A percentile compares a stretch with the other conserved stretches of the same genome.
Evolutionary conservation across 2,113 vertebrate genomes (phyloP).

Genomic region (Plotosus lineatus): DNA sequence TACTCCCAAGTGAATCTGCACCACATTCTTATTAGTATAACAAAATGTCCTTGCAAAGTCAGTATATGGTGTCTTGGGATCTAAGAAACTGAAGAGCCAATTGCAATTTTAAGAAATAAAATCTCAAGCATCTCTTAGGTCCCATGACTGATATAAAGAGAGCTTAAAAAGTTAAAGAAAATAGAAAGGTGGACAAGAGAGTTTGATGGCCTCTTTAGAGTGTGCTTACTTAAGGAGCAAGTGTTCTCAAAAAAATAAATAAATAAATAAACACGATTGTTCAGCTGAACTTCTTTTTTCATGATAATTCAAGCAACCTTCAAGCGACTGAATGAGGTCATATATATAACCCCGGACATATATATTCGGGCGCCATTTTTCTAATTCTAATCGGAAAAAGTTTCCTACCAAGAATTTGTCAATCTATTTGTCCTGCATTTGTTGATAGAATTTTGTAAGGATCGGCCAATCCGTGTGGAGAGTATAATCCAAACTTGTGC

Average conservation of each 20-base stretch:
- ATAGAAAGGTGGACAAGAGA: conserved; percentile 12
- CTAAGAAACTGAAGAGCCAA: conserved; percentile 27
- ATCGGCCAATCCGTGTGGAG: no score
- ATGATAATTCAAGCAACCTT: neutral
- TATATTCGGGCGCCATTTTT: no score
- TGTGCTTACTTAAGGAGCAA: conserved; percentile 14
- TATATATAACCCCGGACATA: no score
- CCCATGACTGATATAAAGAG: conserved; percentile 35
- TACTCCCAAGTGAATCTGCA: conserved; percentile 20
- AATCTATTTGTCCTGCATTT: no score
- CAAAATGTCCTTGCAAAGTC: conserved; percentile 48
- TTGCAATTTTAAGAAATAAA: conserved; percentile 37
- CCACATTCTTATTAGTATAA: conserved; percentile 33
- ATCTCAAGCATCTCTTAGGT: conserved; percentile 18
- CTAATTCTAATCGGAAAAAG: no score
- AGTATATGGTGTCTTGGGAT: conserved; percentile 7
- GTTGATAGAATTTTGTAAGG: no score
- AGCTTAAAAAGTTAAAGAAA: conserved; percentile 17
- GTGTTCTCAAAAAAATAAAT: conserved; percentile 10
- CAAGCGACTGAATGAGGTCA: no score
- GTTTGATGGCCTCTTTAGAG: conserved; percentile 28
- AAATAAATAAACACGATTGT: neutral
- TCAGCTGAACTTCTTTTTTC: neutral
- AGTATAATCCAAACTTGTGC: no score
- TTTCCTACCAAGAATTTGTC: no score